Evolutionary conservation across 2,888 invertebrate genomes (phyloP).

Genomic region (Apodemia zela): DNA sequence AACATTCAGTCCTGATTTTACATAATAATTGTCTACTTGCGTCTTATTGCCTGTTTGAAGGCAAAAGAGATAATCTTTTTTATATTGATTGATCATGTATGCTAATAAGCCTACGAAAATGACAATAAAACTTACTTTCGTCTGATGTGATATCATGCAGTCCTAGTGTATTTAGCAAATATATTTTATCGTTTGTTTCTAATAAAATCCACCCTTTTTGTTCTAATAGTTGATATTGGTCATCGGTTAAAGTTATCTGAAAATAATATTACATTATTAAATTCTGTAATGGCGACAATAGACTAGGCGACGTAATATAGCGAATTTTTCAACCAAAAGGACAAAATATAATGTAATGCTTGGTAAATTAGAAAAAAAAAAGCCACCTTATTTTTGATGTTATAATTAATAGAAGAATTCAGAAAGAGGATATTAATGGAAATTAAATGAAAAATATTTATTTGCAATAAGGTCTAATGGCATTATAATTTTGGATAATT

Average conservation of each 20-base stretch:
- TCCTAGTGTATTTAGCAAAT: constrained; percentile 58
- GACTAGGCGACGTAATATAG: background rate
- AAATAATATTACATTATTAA: constrained; percentile 22
- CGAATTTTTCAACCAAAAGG: background rate
- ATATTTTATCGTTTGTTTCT: constrained; percentile 59
- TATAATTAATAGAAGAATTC: background rate
- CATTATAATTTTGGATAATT: too few species aligned
- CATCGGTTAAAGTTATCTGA: constrained; percentile 64
- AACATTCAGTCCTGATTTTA: too few species aligned
- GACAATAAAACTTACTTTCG: constrained; percentile 45
- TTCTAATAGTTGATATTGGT: constrained; percentile 60
- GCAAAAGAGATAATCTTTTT: too few species aligned
- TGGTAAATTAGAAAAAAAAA: background rate
- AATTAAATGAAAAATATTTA: too few species aligned
- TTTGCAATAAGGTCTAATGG: too few species aligned
- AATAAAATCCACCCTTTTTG: constrained; percentile 69
- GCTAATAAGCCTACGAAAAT: background rate
- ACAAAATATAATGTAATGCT: background rate
- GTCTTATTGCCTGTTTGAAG: too few species aligned
- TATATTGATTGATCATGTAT: too few species aligned
- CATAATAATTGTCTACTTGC: too few species aligned
- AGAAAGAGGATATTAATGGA: too few species aligned
- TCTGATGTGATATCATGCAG: constrained; percentile 65
- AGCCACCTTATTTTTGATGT: background rate
- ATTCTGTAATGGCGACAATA: too few species aligned